Evolutionary conservation across 2,888 invertebrate genomes (phyloP).

Genomic region (Malachius bipustulatus): DNA sequence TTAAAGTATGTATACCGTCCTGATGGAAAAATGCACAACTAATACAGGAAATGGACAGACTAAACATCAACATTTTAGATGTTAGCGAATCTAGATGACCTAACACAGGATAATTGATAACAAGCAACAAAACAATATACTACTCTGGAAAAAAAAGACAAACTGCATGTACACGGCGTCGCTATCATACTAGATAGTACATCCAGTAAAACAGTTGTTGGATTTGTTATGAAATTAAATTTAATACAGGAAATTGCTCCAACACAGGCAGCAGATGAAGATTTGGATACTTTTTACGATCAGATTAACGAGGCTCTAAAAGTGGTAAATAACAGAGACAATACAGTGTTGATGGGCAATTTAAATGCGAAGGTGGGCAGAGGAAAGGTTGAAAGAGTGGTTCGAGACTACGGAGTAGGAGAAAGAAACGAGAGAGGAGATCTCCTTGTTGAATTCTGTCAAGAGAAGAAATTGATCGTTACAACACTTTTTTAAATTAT

Average conservation of each 20-base stretch:
- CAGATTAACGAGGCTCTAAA: slow-evolving; percentile 4
- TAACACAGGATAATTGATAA: too few species aligned
- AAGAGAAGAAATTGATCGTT: neutral
- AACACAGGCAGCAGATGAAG: neutral
- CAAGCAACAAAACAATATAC: too few species aligned
- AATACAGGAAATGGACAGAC: too few species aligned
- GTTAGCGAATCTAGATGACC: too few species aligned
- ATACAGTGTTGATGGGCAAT: slow-evolving; percentile 5
- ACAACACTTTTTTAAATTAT: too few species aligned
- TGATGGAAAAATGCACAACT: too few species aligned
- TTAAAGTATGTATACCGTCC: too few species aligned
- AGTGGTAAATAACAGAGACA: slow-evolving; percentile 1
- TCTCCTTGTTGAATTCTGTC: slow-evolving; percentile 6
- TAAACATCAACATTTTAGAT: too few species aligned
- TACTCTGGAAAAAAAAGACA: too few species aligned
- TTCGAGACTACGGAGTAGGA: slow-evolving; percentile 4
- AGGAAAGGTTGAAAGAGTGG: slow-evolving; percentile 2
- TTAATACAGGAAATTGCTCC: neutral
- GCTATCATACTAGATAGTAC: too few species aligned
- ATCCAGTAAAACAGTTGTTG: too few species aligned
- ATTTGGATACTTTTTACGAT: neutral
- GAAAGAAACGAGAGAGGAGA: slow-evolving; percentile 7
- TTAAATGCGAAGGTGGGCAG: slow-evolving; percentile 7
- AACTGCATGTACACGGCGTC: too few species aligned
- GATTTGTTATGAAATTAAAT: neutral